These are phyloP conservation scores for Orientallactaga sibirica DNA, from an alignment of 2,797 vertebrate species.

Conservation along the genomic window DNA sequence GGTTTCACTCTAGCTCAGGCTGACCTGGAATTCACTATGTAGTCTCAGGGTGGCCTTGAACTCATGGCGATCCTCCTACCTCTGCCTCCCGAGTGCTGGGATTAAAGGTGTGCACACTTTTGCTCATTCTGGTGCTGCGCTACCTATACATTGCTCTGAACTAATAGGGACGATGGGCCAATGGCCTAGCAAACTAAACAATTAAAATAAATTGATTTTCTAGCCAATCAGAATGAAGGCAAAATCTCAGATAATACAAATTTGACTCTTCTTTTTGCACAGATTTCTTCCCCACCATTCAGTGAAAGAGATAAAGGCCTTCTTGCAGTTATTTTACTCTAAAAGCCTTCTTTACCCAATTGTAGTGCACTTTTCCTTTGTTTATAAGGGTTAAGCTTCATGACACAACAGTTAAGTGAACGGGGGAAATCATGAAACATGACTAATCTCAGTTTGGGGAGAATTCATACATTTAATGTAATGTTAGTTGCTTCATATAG, in stretches of 20 bases:
- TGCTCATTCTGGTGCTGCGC: background rate
- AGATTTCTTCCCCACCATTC: conserved; percentile 3
- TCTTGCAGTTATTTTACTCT: conserved; percentile 16
- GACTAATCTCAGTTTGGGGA: conserved; percentile 4
- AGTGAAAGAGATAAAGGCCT: conserved; percentile 19
- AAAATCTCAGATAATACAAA: background rate
- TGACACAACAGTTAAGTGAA: conserved; percentile 52
- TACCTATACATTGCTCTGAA: conserved; percentile 13
- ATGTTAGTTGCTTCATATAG: conserved; percentile 11
- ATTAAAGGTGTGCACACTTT: too few relatives aligned
- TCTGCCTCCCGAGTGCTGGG: too few relatives aligned
- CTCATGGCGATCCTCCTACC: too few relatives aligned
- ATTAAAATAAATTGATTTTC: conserved; percentile 23
- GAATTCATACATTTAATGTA: conserved; percentile 36
- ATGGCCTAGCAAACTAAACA: conserved; percentile 49
- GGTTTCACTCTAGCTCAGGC: too few relatives aligned
- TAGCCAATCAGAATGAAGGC: conserved; percentile 41
- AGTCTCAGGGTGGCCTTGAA: too few relatives aligned
- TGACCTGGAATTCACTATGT: too few relatives aligned
- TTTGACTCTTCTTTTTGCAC: conserved; percentile 29
- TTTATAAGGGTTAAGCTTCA: background rate
- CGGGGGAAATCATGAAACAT: conserved; percentile 40
- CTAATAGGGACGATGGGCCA: conserved; percentile 51
- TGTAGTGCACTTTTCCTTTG: conserved; percentile 36
- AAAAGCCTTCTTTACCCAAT: conserved; percentile 38